A percentile compares a stretch with the other conserved stretches of the same genome.
phyloP scores from a whole-genome alignment of 2,113 vertebrate species.

The Tiliqua scincoides region DNA sequence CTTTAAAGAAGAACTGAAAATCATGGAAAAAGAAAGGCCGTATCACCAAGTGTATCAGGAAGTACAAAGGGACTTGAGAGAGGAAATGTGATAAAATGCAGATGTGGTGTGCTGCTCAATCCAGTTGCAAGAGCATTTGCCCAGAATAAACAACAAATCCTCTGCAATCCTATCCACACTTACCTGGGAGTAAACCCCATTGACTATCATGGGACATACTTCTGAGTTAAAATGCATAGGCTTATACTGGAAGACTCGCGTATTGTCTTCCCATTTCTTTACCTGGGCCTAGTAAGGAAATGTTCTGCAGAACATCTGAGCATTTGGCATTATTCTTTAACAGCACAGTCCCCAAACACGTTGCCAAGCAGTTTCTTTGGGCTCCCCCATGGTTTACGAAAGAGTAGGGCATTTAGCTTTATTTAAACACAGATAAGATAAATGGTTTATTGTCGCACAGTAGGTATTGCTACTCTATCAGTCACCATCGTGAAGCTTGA shows the following conservation, averaged over 20 bases:
- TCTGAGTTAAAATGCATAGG: too few relatives aligned
- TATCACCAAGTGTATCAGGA: too few relatives aligned
- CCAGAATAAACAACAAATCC: neutral
- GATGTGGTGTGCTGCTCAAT: neutral
- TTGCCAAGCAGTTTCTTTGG: constrained; percentile 35
- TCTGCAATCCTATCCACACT: too few relatives aligned
- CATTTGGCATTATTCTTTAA: neutral
- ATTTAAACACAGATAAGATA: constrained; percentile 63
- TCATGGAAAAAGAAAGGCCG: too few relatives aligned
- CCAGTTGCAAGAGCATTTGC: neutral
- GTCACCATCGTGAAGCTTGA: constrained; percentile 50
- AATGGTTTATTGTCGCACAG: constrained; percentile 57
- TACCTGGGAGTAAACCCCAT: too few relatives aligned
- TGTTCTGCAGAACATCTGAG: constrained; percentile 3
- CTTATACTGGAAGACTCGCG: too few relatives aligned
- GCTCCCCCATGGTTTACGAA: constrained; percentile 32
- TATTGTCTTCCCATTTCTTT: too few relatives aligned
- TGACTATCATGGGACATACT: too few relatives aligned
- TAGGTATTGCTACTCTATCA: constrained; percentile 60
- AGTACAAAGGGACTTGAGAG: too few relatives aligned
- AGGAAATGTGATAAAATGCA: neutral
- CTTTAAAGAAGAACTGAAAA: too few relatives aligned
- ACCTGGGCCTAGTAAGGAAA: neutral
- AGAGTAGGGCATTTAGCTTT: constrained; percentile 57
- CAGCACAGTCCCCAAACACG: constrained; percentile 41